Evolutionary conservation across 2,888 invertebrate species (phyloP).

Genomic region (Drosophila prostipennis): DNA sequence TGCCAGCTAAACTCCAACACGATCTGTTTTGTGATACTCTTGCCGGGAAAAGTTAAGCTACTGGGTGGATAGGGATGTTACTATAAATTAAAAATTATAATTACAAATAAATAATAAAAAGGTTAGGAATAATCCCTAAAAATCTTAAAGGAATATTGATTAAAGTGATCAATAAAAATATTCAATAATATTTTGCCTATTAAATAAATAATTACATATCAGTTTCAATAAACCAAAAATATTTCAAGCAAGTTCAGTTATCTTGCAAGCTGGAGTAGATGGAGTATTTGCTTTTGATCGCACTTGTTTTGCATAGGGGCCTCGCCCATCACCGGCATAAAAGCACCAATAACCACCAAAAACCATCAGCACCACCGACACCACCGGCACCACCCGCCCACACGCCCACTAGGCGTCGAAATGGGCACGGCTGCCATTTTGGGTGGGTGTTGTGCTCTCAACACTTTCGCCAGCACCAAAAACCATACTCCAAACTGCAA

Average conservation of each 20-base stretch:
- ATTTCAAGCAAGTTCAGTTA: constrained; percentile 9
- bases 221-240: background rate
- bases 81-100: background rate
- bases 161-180: too few relatives aligned
- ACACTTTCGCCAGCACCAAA: constrained; percentile 69
- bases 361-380: constrained; percentile 7
- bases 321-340: constrained; percentile 48
- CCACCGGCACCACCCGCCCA: constrained; percentile 19
- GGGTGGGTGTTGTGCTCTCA: constrained; percentile 75
- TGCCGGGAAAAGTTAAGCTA: background rate
- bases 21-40: constrained; percentile 49
- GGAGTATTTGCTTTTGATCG: constrained; percentile 34
- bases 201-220: background rate
- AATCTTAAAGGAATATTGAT: too few relatives aligned
- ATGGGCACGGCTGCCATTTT: constrained; percentile 67
- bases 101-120: too few relatives aligned
- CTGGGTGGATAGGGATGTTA: background rate
- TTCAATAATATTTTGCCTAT: background rate
- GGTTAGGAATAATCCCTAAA: too few relatives aligned
- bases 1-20: constrained; percentile 21
- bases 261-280: background rate
- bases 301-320: constrained; percentile 60
- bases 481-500: background rate
- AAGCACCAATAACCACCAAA: constrained; percentile 5
- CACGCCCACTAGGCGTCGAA: constrained; percentile 42